Evolutionary conservation across 53 echinoderm and acorn worm species (phyloP), one percentile per base, ranked within the genome.

Genomic region (Temnopleurus reevesii): DNA sequence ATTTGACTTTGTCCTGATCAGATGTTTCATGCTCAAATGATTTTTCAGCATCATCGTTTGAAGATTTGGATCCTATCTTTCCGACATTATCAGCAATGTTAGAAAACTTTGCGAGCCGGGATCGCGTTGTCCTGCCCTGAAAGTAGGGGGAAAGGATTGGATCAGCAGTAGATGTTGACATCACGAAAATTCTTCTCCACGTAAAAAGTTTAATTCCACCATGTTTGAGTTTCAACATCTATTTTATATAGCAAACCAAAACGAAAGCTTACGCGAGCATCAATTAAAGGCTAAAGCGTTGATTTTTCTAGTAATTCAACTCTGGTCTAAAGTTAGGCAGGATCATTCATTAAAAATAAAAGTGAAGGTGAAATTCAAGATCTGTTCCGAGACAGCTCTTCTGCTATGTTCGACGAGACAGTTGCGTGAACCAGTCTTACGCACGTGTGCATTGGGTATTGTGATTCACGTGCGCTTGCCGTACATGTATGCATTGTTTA

Each of bases 111-210:
- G 47, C 29, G 19, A 8, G 12, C 28, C 30, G 27, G 4, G 80
- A 80, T 30, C 80, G 47, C 2, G 80, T 80, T 0, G 80, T 12
- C 41, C 80, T 80, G 5, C 71, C 71, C 80, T 51, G 80, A 17
- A 80, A 80, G 27, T 80, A 80, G 8, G 51, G 80, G 13, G 80
- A 80, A 17, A 51, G 28, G 80, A 80, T 28, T 2, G 27, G 8
- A 38, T 18, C 44, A 51, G 10, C 80, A 80, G 47, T 2, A 51
- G 80, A 23, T 12, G 80, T 26, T 25, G 80, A 47, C 4, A 47
- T 26, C 80, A 80, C 46, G 47, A 29, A 46, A 26, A 47, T 41
- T 41, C 71, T 71, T 71, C 71, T 19, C 3, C 35, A 5, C 21
- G 41, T 38, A 35, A 35, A 66, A 18, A 71, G 23, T 8, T n/a